A percentile compares a stretch with the other conserved stretches of the same genome.
Conservation (phyloP, 2,888 invertebrate genomes). For the Meliscaeva auricollis region DNA sequence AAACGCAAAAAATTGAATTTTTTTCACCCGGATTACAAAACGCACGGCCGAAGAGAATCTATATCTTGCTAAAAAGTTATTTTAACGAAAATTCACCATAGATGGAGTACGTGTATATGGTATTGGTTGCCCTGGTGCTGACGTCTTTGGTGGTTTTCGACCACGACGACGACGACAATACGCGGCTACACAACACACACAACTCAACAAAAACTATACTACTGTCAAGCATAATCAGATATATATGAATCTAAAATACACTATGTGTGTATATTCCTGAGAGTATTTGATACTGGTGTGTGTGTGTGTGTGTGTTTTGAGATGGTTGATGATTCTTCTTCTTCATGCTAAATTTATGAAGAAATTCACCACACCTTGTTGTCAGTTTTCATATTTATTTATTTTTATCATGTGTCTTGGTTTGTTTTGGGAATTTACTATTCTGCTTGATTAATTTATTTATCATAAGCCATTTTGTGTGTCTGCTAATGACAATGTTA, state of each 20-base stretch:
- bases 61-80: constrained; percentile 80
- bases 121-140: constrained; percentile 75
- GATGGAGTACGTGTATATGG: constrained; percentile 76
- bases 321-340: constrained; percentile 56
- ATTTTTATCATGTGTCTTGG: not conserved
- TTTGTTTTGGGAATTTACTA: not conserved
- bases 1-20: constrained; percentile 79
- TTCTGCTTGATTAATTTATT: not conserved
- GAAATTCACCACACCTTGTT: constrained; percentile 67
- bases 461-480: not conserved
- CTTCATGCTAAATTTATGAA: constrained; percentile 36
- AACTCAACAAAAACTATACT: constrained; percentile 36
- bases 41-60: constrained; percentile 80
- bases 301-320: too few species aligned
- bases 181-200: constrained; percentile 50
- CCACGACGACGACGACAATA: constrained; percentile 37
- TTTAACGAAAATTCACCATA: constrained; percentile 76
- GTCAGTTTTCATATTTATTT: constrained; percentile 58
- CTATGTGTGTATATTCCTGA: not conserved
- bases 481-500: too few species aligned
- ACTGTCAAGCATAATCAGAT: constrained; percentile 14
- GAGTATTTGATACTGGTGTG: not conserved
- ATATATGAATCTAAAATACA: not conserved
- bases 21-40: constrained; percentile 80
- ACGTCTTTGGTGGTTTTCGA: constrained; percentile 74